Percentiles rank a stretch among this genome's conserved stretches.
Evolutionary conservation across 2,113 vertebrate genomes (phyloP).

Genomic region (Pholis gunnellus): DNA sequence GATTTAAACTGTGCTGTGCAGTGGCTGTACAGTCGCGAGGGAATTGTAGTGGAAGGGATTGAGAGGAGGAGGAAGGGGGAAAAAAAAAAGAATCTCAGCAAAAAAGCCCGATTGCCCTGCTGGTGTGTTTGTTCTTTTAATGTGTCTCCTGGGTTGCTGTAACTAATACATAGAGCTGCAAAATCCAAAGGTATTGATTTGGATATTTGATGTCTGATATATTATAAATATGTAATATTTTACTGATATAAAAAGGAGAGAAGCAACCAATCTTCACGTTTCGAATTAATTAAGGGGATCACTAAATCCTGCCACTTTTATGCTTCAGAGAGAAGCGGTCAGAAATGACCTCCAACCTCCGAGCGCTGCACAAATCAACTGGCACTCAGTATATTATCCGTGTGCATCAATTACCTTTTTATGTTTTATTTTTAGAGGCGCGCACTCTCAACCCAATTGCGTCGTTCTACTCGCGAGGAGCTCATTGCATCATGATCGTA

Average conservation of each 20-base stretch:
- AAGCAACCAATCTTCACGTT: background rate
- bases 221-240: background rate
- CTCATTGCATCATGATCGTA: conserved; percentile 42
- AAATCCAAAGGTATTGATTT: background rate
- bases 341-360: conserved; percentile 19
- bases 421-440: conserved; percentile 29
- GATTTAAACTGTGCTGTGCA: conserved; percentile 53
- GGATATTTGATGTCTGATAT: background rate
- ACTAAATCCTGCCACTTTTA: background rate
- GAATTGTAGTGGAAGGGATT: conserved; percentile 24
- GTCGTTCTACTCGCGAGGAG: background rate
- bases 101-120: conserved; percentile 2
- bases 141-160: background rate
- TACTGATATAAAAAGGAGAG: background rate
- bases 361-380: background rate
- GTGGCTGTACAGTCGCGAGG: conserved; percentile 40
- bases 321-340: conserved; percentile 12
- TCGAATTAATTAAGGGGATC: background rate
- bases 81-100: background rate
- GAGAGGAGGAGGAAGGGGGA: background rate
- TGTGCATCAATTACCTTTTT: conserved; percentile 42
- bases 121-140: background rate
- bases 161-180: background rate
- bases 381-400: conserved; percentile 14
- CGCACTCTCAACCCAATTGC: conserved; percentile 36